phyloP scores from a whole-genome alignment of 2,888 invertebrate genomes.

The Liodrosophila aerea region DNA sequence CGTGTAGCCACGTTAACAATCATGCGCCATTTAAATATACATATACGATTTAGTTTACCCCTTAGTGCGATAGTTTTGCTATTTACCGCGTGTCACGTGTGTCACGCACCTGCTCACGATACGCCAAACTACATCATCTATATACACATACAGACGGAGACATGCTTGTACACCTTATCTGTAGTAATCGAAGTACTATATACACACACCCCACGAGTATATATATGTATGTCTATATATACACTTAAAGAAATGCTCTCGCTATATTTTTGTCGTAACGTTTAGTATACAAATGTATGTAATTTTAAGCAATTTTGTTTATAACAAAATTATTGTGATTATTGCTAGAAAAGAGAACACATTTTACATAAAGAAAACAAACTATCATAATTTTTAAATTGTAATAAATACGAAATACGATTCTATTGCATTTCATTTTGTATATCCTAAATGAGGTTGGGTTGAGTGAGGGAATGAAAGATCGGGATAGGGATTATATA shows the following conservation, averaged over 20 bases:
- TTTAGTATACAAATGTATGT: slow-evolving; percentile 72
- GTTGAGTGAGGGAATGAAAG: too few species aligned
- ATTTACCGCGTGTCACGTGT: slow-evolving; percentile 32
- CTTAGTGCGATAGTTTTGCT: slow-evolving; percentile 56
- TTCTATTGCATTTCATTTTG: slow-evolving; percentile 15
- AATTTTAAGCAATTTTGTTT: slow-evolving; percentile 79
- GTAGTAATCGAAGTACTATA: slow-evolving; percentile 20
- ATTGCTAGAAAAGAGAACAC: slow-evolving; percentile 79
- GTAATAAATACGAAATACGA: slow-evolving; percentile 57
- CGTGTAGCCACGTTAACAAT: slow-evolving; percentile 57
- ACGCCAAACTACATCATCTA: slow-evolving; percentile 17
- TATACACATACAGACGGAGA: slow-evolving; percentile 2
- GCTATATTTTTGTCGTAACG: slow-evolving; percentile 74
- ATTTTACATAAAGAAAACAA: slow-evolving; percentile 68
- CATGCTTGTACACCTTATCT: slow-evolving; percentile 22
- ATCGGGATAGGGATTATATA: too few species aligned
- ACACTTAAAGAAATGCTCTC: slow-evolving; percentile 49
- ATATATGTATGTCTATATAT: slow-evolving; percentile 9
- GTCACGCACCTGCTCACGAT: slow-evolving; percentile 42
- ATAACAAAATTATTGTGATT: slow-evolving; percentile 81
- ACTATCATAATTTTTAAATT: slow-evolving; percentile 70
- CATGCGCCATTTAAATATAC: slow-evolving; percentile 72
- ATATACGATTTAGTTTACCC: slow-evolving; percentile 64
- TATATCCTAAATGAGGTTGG: too few species aligned
- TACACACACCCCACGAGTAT: too few species aligned